A percentile compares a stretch with the other conserved stretches of the same genome.
phyloP scores from a whole-genome alignment of 2,113 vertebrate genomes.

The Cheirogaleus medius region DNA sequence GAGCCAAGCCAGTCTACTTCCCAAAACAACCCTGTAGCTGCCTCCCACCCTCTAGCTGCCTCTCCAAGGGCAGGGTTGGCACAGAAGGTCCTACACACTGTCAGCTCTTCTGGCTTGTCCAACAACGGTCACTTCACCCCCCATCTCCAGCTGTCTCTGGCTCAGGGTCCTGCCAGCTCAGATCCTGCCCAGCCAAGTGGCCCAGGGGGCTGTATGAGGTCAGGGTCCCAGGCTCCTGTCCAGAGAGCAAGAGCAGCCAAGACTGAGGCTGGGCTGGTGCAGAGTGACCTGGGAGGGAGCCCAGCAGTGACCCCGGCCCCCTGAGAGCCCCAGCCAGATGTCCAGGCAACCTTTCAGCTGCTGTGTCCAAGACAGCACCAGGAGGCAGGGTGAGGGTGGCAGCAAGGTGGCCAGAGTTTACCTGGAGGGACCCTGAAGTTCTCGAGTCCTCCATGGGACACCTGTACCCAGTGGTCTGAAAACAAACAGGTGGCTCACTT shows the following conservation, averaged over 20 bases:
- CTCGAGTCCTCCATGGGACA: background rate
- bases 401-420: background rate
- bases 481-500: background rate
- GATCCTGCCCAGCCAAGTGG: background rate
- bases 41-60: background rate
- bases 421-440: background rate
- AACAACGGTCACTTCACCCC: background rate
- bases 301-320: background rate
- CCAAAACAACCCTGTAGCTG: background rate
- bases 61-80: background rate
- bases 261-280: background rate
- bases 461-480: background rate
- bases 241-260: conserved; percentile 45
- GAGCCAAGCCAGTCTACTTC: background rate
- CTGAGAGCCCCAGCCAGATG: background rate
- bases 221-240: conserved; percentile 59
- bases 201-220: conserved; percentile 60
- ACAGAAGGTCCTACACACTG: background rate
- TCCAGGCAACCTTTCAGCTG: background rate
- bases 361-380: background rate
- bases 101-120: background rate
- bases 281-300: background rate
- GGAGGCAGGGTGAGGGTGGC: background rate
- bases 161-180: conserved; percentile 30
- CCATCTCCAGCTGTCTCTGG: conserved; percentile 60